A percentile compares a stretch with the other conserved stretches of the same genome.
phyloP scores from a whole-genome alignment of 2,797 vertebrate genomes.

The Eulemur albifrons region DNA sequence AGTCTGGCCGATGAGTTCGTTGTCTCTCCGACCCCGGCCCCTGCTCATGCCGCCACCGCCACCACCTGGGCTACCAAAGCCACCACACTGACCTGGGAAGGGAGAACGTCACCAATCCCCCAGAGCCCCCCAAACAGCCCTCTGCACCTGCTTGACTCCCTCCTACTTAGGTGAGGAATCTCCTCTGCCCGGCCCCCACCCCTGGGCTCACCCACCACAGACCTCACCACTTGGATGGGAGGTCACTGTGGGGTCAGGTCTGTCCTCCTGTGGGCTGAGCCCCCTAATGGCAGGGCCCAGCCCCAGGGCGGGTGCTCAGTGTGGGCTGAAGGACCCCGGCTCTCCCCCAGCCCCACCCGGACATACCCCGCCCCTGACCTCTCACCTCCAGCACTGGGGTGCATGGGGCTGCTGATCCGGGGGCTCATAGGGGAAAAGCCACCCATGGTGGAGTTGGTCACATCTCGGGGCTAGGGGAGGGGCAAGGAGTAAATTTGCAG shows the following conservation, averaged over 20 bases:
- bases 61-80: constrained; percentile 84
- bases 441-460: constrained; percentile 94
- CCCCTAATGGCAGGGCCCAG: neutral
- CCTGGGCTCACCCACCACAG: neutral
- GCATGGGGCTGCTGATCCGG: constrained; percentile 96
- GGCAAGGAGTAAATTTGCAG: neutral
- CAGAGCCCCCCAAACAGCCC: neutral
- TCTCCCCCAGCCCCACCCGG: neutral
- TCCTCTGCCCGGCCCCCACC: neutral
- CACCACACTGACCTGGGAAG: constrained; percentile 85
- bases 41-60: constrained; percentile 88
- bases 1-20: constrained; percentile 96
- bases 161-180: neutral
- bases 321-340: neutral
- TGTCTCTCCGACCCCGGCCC: constrained; percentile 93
- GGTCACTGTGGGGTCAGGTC: neutral
- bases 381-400: constrained; percentile 87
- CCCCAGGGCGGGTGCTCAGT: neutral
- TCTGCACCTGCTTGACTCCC: neutral
- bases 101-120: neutral
- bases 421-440: constrained; percentile 96
- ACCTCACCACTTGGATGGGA: neutral
- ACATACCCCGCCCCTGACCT: neutral
- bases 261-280: neutral
- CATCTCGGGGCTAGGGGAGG: constrained; percentile 90